These are phyloP conservation scores for Toxonevra muliebris DNA, from an alignment of 2,888 invertebrate genomes.

Conservation along the genomic window DNA sequence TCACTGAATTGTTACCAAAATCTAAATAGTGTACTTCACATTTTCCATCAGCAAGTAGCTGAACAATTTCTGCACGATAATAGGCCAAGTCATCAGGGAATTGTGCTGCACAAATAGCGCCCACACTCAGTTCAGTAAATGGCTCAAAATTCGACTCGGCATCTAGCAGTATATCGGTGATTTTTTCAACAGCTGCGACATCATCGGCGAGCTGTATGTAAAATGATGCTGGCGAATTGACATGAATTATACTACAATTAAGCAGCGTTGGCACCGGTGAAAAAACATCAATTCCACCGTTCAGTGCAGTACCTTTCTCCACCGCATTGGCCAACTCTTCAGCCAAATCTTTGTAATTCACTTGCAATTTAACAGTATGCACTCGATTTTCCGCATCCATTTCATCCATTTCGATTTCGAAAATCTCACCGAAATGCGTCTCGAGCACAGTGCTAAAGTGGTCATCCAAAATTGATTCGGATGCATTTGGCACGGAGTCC, in stretches of 20 bases:
- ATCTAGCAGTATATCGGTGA: constrained; percentile 58
- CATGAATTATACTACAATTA: constrained; percentile 74
- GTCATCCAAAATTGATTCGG: constrained; percentile 48
- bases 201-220: constrained; percentile 73
- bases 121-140: constrained; percentile 59
- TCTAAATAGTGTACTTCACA: constrained; percentile 80
- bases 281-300: constrained; percentile 43
- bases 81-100: constrained; percentile 85
- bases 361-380: constrained; percentile 69
- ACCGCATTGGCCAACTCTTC: constrained; percentile 60
- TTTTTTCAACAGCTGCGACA: constrained; percentile 52
- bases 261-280: constrained; percentile 64
- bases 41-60: constrained; percentile 78
- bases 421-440: constrained; percentile 68
- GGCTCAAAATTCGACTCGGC: constrained; percentile 52
- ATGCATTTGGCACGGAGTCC: constrained; percentile 47
- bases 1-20: constrained; percentile 72
- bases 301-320: constrained; percentile 38
- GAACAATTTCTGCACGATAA: constrained; percentile 85
- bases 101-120: constrained; percentile 77
- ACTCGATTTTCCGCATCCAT: constrained; percentile 65
- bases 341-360: constrained; percentile 69
- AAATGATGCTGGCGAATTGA: constrained; percentile 76
- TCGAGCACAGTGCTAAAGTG: constrained; percentile 64
- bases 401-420: constrained; percentile 71